Evolutionary conservation across 2,797 vertebrate genomes (phyloP).

Genomic region (Acanthopagrus latus): DNA sequence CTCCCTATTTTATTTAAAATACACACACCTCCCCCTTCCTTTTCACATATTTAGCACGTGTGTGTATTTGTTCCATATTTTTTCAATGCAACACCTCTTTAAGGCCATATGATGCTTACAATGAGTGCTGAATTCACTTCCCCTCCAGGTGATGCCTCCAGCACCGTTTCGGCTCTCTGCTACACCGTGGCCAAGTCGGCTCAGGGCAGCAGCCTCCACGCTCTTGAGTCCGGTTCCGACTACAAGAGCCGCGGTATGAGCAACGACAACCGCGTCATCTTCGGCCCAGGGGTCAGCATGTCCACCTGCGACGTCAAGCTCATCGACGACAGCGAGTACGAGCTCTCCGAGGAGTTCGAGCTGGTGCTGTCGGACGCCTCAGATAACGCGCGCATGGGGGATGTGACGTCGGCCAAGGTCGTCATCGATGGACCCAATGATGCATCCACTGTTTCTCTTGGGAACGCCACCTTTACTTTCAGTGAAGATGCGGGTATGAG

Average conservation of each 20-base stretch:
- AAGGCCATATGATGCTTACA: background rate
- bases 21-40: background rate
- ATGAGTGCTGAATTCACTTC: background rate
- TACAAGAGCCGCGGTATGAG: slow-evolving; percentile 92
- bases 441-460: slow-evolving; percentile 91
- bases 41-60: background rate
- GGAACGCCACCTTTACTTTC: slow-evolving; percentile 91
- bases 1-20: background rate
- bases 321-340: slow-evolving; percentile 97
- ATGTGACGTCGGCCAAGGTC: slow-evolving; percentile 85
- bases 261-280: slow-evolving; percentile 87
- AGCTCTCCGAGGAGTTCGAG: slow-evolving; percentile 97
- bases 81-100: background rate
- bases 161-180: slow-evolving; percentile 92
- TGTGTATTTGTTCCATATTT: background rate
- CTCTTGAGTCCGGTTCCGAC: slow-evolving; percentile 94
- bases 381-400: slow-evolving; percentile 89
- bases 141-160: slow-evolving; percentile 89
- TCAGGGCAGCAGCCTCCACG: slow-evolving; percentile 91
- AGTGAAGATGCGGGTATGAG: slow-evolving; percentile 93
- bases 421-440: slow-evolving; percentile 95
- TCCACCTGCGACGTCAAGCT: slow-evolving; percentile 91
- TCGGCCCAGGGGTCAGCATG: slow-evolving; percentile 90
- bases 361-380: slow-evolving; percentile 90
- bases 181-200: slow-evolving; percentile 92